Evolutionary conservation across 1,140 invertebrate genomes (phyloP).

Genomic region (Plutomurus gul): DNA sequence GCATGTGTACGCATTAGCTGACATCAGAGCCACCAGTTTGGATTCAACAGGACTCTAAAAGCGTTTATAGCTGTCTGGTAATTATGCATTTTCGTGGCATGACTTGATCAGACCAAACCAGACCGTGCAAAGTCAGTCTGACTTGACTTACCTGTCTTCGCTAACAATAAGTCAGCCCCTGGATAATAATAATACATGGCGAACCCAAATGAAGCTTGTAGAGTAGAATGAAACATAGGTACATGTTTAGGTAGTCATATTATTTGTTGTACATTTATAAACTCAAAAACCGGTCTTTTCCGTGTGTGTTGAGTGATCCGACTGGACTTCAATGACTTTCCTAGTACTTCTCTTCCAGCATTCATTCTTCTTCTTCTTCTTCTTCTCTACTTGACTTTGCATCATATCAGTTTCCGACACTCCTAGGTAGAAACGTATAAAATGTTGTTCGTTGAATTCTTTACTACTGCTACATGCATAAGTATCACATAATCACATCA

Average conservation of each 20-base stretch:
- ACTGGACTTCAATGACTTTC: not conserved
- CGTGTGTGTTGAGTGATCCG: slow-evolving; percentile 13
- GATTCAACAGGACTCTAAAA: not conserved
- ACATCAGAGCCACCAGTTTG: slow-evolving; percentile 1
- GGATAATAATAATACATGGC: too few species aligned
- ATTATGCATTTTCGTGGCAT: slow-evolving; percentile 18
- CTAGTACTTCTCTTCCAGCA: not conserved
- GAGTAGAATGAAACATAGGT: not conserved
- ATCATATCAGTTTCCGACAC: not conserved
- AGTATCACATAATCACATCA: not conserved
- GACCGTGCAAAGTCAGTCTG: not conserved
- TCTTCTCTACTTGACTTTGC: not conserved
- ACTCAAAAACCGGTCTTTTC: slow-evolving; percentile 20
- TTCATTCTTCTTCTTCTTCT: not conserved
- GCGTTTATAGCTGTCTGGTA: slow-evolving; percentile 2
- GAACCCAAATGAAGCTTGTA: not conserved
- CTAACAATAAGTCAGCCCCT: too few species aligned
- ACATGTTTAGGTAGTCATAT: not conserved
- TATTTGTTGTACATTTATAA: slow-evolving; percentile 9
- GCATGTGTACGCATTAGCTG: not conserved
- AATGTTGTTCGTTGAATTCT: too few species aligned
- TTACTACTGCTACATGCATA: not conserved
- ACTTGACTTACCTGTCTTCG: not conserved
- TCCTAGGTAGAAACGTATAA: too few species aligned
- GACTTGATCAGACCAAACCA: slow-evolving; percentile 13